A percentile compares a stretch with the other conserved stretches of the same genome.
phyloP scores from a whole-genome alignment of 1,140 invertebrate species.

The Triops longicaudatus region DNA sequence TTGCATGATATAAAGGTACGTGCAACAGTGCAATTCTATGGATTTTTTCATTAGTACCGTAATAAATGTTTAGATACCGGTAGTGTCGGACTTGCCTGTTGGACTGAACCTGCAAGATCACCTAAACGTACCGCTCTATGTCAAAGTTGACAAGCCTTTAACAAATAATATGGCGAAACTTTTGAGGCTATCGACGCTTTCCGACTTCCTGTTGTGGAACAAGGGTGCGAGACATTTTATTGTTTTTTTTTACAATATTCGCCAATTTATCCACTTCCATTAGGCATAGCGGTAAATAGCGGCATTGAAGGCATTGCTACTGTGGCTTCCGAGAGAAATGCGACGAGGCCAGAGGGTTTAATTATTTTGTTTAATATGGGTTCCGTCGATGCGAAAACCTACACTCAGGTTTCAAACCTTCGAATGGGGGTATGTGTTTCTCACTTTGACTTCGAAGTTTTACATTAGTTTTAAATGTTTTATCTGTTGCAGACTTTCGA shows the following conservation, averaged over 20 bases:
- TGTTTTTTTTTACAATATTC: background rate
- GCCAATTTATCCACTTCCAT: background rate
- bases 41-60: background rate
- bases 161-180: slow-evolving; percentile 56
- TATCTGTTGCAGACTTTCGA: slow-evolving; percentile 48
- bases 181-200: slow-evolving; percentile 45
- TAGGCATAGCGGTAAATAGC: slow-evolving; percentile 20
- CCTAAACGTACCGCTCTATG: slow-evolving; percentile 57
- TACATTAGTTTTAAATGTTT: slow-evolving; percentile 7
- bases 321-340: slow-evolving; percentile 35
- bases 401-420: slow-evolving; percentile 57
- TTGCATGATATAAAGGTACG: slow-evolving; percentile 35
- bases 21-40: background rate
- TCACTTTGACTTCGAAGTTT: background rate
- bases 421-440: slow-evolving; percentile 45
- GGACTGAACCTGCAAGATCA: slow-evolving; percentile 63
- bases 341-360: slow-evolving; percentile 38
- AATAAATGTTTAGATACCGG: slow-evolving; percentile 40
- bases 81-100: slow-evolving; percentile 47
- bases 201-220: slow-evolving; percentile 51
- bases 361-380: slow-evolving; percentile 57
- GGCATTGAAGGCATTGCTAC: slow-evolving; percentile 49
- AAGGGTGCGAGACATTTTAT: slow-evolving; percentile 42
- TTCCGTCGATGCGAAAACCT: slow-evolving; percentile 52
- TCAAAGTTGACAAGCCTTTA: slow-evolving; percentile 50